Conservation (phyloP, 2,113 vertebrate species). For the Phycodurus eques region DNA sequence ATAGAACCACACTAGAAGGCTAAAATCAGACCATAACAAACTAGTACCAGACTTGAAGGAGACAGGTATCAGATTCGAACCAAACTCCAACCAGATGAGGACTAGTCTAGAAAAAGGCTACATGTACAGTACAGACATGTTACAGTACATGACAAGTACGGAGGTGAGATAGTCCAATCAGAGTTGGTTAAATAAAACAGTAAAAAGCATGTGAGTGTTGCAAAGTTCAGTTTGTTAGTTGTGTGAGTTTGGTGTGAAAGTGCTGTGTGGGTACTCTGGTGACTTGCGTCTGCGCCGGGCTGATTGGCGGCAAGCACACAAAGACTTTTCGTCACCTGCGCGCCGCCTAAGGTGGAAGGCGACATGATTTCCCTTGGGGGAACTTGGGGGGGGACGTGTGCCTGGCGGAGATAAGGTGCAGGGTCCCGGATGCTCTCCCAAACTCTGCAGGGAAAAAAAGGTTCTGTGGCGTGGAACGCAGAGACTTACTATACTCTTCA, state of each 20-base stretch:
- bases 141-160: too few relatives aligned
- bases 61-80: not conserved
- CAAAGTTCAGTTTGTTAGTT: not conserved
- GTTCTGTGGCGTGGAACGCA: constrained; percentile 1
- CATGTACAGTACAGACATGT: not conserved
- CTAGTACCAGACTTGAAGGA: not conserved
- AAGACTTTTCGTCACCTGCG: constrained; percentile 1
- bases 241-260: not conserved
- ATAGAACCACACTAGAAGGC: too few relatives aligned
- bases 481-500: not conserved
- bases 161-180: not conserved
- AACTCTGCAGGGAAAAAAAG: not conserved
- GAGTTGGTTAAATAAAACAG: not conserved
- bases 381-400: not conserved
- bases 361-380: not conserved
- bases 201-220: not conserved
- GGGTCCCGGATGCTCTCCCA: not conserved
- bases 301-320: not conserved
- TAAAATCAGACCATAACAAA: not conserved
- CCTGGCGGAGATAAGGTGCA: constrained; percentile 1
- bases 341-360: not conserved
- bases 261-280: not conserved
- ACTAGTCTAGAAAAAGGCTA: not conserved
- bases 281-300: not conserved
- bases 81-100: not conserved